A percentile compares a stretch with the other conserved stretches of the same genome.
phyloP scores from a whole-genome alignment of 2,113 vertebrate genomes.

The Oncorhynchus masou region DNA sequence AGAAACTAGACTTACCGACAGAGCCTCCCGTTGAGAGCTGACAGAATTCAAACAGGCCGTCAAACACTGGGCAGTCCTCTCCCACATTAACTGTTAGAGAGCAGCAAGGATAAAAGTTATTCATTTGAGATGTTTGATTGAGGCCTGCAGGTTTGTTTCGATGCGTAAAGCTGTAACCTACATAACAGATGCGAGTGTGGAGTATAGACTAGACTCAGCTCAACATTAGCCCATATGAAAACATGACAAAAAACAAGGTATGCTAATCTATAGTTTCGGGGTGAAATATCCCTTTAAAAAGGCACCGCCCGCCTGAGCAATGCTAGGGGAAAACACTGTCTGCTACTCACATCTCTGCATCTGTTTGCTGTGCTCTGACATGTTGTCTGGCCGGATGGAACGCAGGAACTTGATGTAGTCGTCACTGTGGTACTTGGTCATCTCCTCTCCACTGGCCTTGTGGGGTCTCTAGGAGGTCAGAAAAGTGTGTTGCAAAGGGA shows the following conservation, averaged over 20 bases:
- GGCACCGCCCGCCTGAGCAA: neutral
- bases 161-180: no score
- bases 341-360: conserved; percentile 95
- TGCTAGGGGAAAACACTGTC: neutral
- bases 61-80: conserved; percentile 97
- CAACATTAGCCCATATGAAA: no score
- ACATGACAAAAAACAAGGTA: no score
- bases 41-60: conserved; percentile 96
- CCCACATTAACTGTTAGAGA: conserved; percentile 89
- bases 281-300: no score
- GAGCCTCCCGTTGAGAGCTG: conserved; percentile 96
- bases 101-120: neutral
- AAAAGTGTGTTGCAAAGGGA: neutral
- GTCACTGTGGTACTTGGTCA: conserved; percentile 99
- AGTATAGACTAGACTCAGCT: no score
- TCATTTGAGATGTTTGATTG: no score
- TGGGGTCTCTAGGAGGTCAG: conserved; percentile 80
- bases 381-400: conserved; percentile 97
- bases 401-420: conserved; percentile 98
- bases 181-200: no score
- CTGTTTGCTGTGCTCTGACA: conserved; percentile 99
- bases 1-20: conserved; percentile 80
- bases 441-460: conserved; percentile 95
- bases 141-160: no score
- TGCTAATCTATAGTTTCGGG: no score